phyloP scores from a whole-genome alignment of 2,888 invertebrate genomes.

The Glyphotaelius pellucidus region DNA sequence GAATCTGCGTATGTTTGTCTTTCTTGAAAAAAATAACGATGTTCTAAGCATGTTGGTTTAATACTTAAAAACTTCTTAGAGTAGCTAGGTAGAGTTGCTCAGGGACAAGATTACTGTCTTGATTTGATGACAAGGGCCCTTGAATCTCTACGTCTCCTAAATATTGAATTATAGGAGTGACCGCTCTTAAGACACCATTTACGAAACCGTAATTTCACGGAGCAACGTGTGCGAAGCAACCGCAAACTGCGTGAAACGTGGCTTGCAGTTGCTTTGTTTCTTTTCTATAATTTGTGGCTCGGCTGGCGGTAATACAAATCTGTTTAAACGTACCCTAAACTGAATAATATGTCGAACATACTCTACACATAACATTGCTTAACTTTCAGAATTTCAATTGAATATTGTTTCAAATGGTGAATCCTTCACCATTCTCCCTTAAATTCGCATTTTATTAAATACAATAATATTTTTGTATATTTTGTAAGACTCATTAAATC shows the following conservation, averaged over 20 bases:
- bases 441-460: too few relatives aligned
- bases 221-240: conserved; percentile 50
- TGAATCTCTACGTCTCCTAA: not conserved
- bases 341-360: conserved; percentile 59
- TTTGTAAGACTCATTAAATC: too few relatives aligned
- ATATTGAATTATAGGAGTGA: conserved; percentile 34
- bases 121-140: not conserved
- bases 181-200: conserved; percentile 55
- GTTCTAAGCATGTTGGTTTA: too few relatives aligned
- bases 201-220: conserved; percentile 57
- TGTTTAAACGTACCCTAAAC: conserved; percentile 26
- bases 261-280: too few relatives aligned
- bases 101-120: not conserved
- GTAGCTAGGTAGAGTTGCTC: not conserved
- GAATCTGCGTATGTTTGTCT: too few relatives aligned
- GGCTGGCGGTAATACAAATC: too few relatives aligned
- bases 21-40: too few relatives aligned
- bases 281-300: too few relatives aligned
- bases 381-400: not conserved
- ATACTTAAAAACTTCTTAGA: not conserved
- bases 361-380: conserved; percentile 47
- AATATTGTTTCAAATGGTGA: too few relatives aligned
- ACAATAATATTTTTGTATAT: too few relatives aligned
- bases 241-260: too few relatives aligned
- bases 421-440: too few relatives aligned